Evolutionary conservation across 2,888 invertebrate species (phyloP).

Genomic region (Salpingus planirostris): DNA sequence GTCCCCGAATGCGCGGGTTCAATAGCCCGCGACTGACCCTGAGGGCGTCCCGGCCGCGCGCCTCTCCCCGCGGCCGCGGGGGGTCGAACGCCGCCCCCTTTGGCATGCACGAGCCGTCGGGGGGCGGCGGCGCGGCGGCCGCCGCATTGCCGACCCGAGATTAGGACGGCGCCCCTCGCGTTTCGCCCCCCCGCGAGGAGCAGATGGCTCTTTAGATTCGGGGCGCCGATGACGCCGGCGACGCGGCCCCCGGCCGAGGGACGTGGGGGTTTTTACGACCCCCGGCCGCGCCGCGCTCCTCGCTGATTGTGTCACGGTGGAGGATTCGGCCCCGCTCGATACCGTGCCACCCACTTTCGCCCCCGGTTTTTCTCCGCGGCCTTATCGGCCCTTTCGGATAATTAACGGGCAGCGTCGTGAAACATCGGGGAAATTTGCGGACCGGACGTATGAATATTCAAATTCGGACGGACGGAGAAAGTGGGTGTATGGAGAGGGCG

Average conservation of each 20-base stretch:
- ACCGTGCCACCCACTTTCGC: no score
- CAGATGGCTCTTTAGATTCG: slow-evolving; percentile 48
- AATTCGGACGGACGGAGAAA: no score
- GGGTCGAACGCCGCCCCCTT: slow-evolving; percentile 7
- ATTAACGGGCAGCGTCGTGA: no score
- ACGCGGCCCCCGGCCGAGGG: slow-evolving; percentile 6
- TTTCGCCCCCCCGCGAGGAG: slow-evolving; percentile 24
- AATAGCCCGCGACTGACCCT: slow-evolving; percentile 48
- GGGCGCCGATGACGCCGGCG: slow-evolving; percentile 45
- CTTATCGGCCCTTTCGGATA: no score
- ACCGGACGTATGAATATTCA: no score
- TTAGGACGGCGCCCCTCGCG: slow-evolving; percentile 31
- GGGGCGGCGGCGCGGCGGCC: slow-evolving; percentile 18
- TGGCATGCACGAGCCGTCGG: slow-evolving; percentile 22
- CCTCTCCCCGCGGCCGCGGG: slow-evolving; percentile 18
- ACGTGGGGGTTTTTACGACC: slow-evolving; percentile 13
- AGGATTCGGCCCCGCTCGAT: no score
- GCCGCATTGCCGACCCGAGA: slow-evolving; percentile 25
- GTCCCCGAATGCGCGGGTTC: slow-evolving; percentile 38
- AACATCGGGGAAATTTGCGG: no score
- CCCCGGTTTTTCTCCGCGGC: no score
- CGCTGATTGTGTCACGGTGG: slow-evolving; percentile 16
- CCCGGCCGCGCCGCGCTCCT: slow-evolving; percentile 11
- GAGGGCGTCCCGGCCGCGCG: slow-evolving; percentile 40
- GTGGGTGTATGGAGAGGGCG: no score